Evolutionary conservation across 2,888 invertebrate species (phyloP).

Genomic region (Disparrhopalites patrizii): DNA sequence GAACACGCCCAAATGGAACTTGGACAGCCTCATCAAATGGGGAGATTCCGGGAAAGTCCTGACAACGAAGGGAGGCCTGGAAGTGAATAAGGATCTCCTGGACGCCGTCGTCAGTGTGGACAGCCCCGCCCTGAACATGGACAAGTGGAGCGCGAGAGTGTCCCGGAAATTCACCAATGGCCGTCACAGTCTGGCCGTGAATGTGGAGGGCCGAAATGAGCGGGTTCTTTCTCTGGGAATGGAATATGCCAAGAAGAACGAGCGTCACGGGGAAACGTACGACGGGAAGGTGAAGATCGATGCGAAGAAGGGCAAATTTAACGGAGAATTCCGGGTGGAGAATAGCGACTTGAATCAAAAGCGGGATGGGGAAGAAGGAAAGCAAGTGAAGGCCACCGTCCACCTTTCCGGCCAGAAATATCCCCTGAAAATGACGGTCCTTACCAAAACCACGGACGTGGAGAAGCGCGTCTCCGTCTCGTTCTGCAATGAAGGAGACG

Average conservation of each 20-base stretch:
- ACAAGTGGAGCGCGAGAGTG: conserved; percentile 43
- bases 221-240: conserved; percentile 29
- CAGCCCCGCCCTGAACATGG: conserved; percentile 42
- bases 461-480: conserved; percentile 38
- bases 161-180: conserved; percentile 38
- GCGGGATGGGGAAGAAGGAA: conserved; percentile 44
- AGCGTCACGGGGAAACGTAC: conserved; percentile 32
- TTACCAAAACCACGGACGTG: conserved; percentile 41
- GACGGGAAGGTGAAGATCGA: conserved; percentile 34
- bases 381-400: conserved; percentile 33
- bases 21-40: conserved; percentile 41
- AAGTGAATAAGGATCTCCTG: conserved; percentile 25
- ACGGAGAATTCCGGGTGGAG: conserved; percentile 44
- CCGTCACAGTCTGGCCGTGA: conserved; percentile 33
- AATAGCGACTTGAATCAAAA: conserved; percentile 32
- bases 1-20: conserved; percentile 30
- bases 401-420: conserved; percentile 18
- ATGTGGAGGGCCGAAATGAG: conserved; percentile 37
- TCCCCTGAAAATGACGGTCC: conserved; percentile 37
- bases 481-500: conserved; percentile 36
- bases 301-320: conserved; percentile 25
- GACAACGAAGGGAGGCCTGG: conserved; percentile 38
- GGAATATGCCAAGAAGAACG: conserved; percentile 37
- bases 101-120: conserved; percentile 43
- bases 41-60: conserved; percentile 43